Percentiles rank a stretch among this genome's conserved stretches.
phyloP scores from a whole-genome alignment of 2,888 invertebrate genomes.

The Lysandra coridon region DNA sequence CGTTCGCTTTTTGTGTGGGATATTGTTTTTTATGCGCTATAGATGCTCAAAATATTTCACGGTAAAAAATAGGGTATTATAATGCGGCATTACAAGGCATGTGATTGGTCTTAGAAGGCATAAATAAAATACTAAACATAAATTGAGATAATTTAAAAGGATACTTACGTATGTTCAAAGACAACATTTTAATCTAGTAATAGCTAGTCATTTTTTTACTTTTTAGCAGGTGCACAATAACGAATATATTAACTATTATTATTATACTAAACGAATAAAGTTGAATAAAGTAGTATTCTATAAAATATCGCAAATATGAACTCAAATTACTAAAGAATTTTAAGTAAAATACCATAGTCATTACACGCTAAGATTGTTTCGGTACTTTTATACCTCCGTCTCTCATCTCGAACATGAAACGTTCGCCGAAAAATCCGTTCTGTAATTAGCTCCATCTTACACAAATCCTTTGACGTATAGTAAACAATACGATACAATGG shows the following conservation, averaged over 20 bases:
- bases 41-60: background rate
- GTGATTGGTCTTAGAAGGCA: background rate
- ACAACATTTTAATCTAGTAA: too few species aligned
- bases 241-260: too few species aligned
- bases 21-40: conserved; percentile 14
- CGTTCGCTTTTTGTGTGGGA: conserved; percentile 37
- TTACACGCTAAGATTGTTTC: background rate
- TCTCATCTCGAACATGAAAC: background rate
- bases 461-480: conserved; percentile 47
- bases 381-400: background rate
- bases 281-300: too few species aligned
- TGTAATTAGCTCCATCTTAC: conserved; percentile 50
- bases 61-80: background rate
- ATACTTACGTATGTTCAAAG: too few species aligned
- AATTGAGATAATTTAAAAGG: background rate
- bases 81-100: background rate
- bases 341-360: background rate
- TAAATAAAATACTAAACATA: background rate
- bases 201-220: too few species aligned
- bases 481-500: conserved; percentile 61
- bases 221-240: too few species aligned
- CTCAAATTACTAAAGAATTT: background rate
- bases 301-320: background rate
- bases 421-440: conserved; percentile 47
- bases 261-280: too few species aligned